Percentiles rank a stretch among this genome's conserved stretches.
Conservation (phyloP, 1,140 invertebrate genomes). For the Platyscapa corneri region DNA sequence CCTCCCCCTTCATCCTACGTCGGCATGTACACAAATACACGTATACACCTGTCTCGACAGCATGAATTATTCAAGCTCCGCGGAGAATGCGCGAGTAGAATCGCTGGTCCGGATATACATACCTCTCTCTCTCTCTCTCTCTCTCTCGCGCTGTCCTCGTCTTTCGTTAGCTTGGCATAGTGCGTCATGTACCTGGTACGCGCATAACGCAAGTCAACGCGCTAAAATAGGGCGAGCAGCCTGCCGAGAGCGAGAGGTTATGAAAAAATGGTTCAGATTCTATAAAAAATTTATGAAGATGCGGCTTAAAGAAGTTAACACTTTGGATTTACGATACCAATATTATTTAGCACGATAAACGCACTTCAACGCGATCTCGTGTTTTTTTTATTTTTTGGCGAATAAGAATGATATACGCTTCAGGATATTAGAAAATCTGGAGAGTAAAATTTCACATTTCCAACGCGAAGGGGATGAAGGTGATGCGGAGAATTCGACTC, state of each 20-base stretch:
- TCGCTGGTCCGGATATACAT: not conserved
- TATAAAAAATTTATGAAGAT: not conserved
- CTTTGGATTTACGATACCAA: no score
- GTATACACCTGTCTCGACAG: constrained; percentile 30
- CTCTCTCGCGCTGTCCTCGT: not conserved
- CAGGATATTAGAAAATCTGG: no score
- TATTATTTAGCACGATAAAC: no score
- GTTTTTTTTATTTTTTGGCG: no score
- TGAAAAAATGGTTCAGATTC: not conserved
- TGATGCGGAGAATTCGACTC: no score
- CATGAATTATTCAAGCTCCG: constrained; percentile 50
- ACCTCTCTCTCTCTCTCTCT: not conserved
- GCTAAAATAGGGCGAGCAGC: not conserved
- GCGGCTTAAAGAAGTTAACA: not conserved
- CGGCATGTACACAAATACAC: not conserved
- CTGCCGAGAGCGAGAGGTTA: no score
- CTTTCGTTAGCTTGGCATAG: constrained; percentile 4
- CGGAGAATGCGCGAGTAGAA: constrained; percentile 19
- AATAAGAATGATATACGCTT: no score
- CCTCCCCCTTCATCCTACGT: not conserved
- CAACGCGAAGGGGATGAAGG: no score
- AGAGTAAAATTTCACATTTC: no score
- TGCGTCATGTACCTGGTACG: not conserved
- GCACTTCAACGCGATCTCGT: no score
- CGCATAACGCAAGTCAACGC: not conserved